Percentiles rank a stretch among this genome's conserved stretches.
Conservation (phyloP, 2,113 vertebrate species). For the Xiphias gladius region DNA sequence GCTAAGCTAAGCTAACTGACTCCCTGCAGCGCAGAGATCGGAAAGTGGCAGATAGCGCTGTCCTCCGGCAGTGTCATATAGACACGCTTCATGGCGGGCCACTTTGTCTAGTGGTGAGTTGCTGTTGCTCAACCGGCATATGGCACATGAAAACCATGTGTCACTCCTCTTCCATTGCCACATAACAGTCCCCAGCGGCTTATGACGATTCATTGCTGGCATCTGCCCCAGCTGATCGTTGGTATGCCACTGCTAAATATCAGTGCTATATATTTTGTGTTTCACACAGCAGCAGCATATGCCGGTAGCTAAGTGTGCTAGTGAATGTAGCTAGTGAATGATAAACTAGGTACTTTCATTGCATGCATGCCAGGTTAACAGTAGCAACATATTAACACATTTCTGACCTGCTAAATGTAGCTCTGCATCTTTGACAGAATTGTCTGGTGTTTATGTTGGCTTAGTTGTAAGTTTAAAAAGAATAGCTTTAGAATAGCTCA, state of each 20-base stretch:
- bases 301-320: no score
- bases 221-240: no score
- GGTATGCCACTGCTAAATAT: no score
- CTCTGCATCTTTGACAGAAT: constrained; percentile 17
- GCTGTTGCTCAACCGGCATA: background rate
- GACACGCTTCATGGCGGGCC: background rate
- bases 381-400: constrained; percentile 34
- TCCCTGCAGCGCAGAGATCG: background rate
- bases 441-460: constrained; percentile 32
- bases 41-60: no score
- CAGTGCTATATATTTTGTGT: no score
- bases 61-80: background rate
- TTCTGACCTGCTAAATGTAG: constrained; percentile 39
- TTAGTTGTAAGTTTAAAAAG: constrained; percentile 32
- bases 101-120: background rate
- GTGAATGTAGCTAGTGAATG: no score
- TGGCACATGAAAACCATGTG: background rate
- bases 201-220: no score
- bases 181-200: no score
- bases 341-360: constrained; percentile 63
- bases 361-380: constrained; percentile 57
- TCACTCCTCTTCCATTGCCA: background rate
- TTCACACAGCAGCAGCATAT: no score
- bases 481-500: constrained; percentile 1
- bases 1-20: background rate